These are phyloP conservation scores for Drosophila ochracea DNA, from an alignment of 2,888 invertebrate genomes.

Conservation along the genomic window DNA sequence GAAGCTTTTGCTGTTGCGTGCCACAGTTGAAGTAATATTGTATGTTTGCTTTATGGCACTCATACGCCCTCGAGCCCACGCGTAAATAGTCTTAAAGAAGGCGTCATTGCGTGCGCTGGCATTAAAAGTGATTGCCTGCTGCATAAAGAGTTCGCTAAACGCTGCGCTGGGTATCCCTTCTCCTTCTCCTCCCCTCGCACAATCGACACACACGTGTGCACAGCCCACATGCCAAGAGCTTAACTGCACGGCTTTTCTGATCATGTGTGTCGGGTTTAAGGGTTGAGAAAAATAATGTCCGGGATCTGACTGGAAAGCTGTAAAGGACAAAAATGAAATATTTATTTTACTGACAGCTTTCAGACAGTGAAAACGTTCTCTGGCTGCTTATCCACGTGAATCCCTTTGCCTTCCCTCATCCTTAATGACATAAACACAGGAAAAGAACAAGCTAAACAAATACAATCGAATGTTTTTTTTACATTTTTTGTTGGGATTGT, in stretches of 20 bases:
- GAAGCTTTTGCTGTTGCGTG: conserved; percentile 25
- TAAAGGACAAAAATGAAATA: conserved; percentile 43
- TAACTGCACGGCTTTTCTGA: conserved; percentile 27
- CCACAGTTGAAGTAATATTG: conserved; percentile 48
- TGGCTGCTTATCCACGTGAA: conserved; percentile 40
- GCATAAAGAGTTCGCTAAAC: conserved; percentile 64
- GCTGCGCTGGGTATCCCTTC: conserved; percentile 44
- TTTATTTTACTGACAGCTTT: conserved; percentile 39
- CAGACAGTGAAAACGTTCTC: conserved; percentile 3
- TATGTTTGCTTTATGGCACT: conserved; percentile 70
- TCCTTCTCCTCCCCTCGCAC: neutral
- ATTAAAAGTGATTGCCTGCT: conserved; percentile 76
- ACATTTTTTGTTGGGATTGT: conserved; percentile 11
- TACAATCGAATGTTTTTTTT: conserved; percentile 26
- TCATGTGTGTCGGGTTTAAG: conserved; percentile 30
- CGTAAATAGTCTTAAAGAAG: conserved; percentile 61
- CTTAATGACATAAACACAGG: conserved; percentile 43
- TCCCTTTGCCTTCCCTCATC: conserved; percentile 35
- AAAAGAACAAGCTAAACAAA: conserved; percentile 6
- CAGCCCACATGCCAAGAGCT: conserved; percentile 9
- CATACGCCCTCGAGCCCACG: conserved; percentile 65
- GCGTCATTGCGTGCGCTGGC: conserved; percentile 56
- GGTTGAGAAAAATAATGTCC: conserved; percentile 23
- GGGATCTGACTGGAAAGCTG: conserved; percentile 14
- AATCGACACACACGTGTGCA: conserved; percentile 2